Conservation (phyloP, 2,888 invertebrate genomes). For the Drosophila siamana region DNA sequence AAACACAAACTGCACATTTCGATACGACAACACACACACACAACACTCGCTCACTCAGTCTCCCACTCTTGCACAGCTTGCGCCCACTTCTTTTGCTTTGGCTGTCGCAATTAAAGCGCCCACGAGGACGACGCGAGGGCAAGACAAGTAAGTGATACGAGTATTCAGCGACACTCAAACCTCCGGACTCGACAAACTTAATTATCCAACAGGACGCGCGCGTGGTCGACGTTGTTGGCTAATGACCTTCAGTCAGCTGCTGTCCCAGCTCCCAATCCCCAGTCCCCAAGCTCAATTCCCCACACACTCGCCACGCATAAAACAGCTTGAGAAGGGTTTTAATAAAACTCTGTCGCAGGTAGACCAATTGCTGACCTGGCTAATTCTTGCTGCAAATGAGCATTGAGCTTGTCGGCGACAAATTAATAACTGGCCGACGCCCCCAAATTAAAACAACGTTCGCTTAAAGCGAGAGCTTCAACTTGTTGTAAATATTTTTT, state of each 20-base stretch:
- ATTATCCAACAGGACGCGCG: slow-evolving; percentile 57
- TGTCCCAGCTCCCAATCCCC: background rate
- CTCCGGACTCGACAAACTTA: slow-evolving; percentile 38
- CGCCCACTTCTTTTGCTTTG: slow-evolving; percentile 25
- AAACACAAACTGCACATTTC: slow-evolving; percentile 75
- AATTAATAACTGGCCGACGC: background rate
- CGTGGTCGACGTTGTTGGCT: slow-evolving; percentile 51
- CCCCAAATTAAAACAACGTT: background rate
- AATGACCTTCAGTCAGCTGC: slow-evolving; percentile 52
- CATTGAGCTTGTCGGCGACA: background rate
- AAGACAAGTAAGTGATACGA: slow-evolving; percentile 47
- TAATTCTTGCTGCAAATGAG: background rate
- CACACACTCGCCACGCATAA: slow-evolving; percentile 12
- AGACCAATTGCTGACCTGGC: background rate
- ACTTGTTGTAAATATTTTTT: too few relatives aligned
- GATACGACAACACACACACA: slow-evolving; percentile 39
- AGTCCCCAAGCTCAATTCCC: slow-evolving; percentile 3
- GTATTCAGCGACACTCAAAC: background rate
- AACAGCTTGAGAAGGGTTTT: slow-evolving; percentile 23
- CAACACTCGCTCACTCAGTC: background rate
- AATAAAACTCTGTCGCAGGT: slow-evolving; percentile 4
- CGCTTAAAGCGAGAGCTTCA: background rate
- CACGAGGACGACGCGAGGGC: slow-evolving; percentile 43
- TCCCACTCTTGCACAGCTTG: background rate
- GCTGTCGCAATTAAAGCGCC: slow-evolving; percentile 63